Base-by-base conservation (phyloP, 2,797 vertebrate species). In the Jordanella pulchra region DNA sequence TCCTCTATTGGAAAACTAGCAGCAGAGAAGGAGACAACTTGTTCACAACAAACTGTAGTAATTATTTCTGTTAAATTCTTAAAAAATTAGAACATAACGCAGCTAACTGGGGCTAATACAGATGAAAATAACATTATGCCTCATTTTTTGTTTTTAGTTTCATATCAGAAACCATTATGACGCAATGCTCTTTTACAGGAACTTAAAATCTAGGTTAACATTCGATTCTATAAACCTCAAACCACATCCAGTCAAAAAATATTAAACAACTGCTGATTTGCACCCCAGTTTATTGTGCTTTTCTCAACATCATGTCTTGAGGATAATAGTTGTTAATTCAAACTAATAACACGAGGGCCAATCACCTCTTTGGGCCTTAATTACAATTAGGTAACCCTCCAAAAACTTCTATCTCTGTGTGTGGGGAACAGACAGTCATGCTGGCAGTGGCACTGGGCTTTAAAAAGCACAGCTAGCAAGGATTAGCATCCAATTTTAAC, bases 401-500 rank as follows among this genome's bases (percentile, higher is more conserved):
- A 4, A 54, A 63, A 61, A 74, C 75, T 74, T 69, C 17, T 55
- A 45, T 45, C 66, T 42, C 75, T 13, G 42, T 75, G 61, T 79
- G 68, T 83, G 75, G 82, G 72, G 67, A 42, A 64, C 71, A 67
- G 73, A 86, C 85, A 84, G 51, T 64, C 77, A 82, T 14, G 72
- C 72, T 81, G 72, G 77, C 50, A 55, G 75, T 73, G 67, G 58
- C 77, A 84, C 56, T 42, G 58, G 63, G 86, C 89, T 93, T 92
- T 89, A 90, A 87, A 94, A 93, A 93, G 92, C 87, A 91, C 71
- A 58, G 78, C 90, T 89, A 90, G 87, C 83, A 56, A 84, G 90
- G 94, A 94, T 94, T 94, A 94, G 79, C 80, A 86, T 94, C 91
- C 92, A 91, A 93, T 94, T 94, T 94, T 95, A 93, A 94, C 93